A percentile compares a stretch with the other conserved stretches of the same genome.
These are phyloP conservation scores for Ecliptopera silaceata DNA, from an alignment of 2,888 invertebrate genomes.

Conservation along the genomic window DNA sequence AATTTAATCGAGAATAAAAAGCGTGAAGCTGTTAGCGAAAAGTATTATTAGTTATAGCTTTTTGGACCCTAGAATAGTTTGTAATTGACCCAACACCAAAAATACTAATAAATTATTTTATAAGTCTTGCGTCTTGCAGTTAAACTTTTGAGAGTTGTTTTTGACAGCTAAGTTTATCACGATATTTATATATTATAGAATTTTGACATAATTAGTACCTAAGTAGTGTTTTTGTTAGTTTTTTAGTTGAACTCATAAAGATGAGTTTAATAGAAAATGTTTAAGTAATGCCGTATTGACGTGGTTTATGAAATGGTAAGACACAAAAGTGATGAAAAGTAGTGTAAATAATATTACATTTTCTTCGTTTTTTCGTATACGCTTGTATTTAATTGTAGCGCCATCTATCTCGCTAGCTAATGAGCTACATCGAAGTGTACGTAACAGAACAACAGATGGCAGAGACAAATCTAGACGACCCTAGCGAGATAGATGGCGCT, in stretches of 20 bases:
- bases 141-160: not conserved
- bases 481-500: too few relatives aligned
- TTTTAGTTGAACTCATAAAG: not conserved
- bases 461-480: too few relatives aligned
- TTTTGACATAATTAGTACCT: not conserved
- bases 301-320: slow-evolving; percentile 14
- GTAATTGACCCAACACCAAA: slow-evolving; percentile 7
- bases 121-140: not conserved
- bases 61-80: slow-evolving; percentile 11
- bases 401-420: too few relatives aligned
- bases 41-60: slow-evolving; percentile 29
- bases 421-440: too few relatives aligned
- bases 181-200: not conserved
- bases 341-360: slow-evolving; percentile 23
- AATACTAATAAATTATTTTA: not conserved
- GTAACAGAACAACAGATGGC: too few relatives aligned
- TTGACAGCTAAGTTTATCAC: not conserved
- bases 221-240: not conserved
- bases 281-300: not conserved
- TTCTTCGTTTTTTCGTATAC: not conserved
- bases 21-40: slow-evolving; percentile 6
- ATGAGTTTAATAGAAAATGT: slow-evolving; percentile 4
- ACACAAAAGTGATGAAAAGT: slow-evolving; percentile 37
- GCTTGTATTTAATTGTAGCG: not conserved
- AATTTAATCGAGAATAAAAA: slow-evolving; percentile 1